Conservation (phyloP, 2,113 vertebrate species). For the Tympanuchus pallidicinctus region DNA sequence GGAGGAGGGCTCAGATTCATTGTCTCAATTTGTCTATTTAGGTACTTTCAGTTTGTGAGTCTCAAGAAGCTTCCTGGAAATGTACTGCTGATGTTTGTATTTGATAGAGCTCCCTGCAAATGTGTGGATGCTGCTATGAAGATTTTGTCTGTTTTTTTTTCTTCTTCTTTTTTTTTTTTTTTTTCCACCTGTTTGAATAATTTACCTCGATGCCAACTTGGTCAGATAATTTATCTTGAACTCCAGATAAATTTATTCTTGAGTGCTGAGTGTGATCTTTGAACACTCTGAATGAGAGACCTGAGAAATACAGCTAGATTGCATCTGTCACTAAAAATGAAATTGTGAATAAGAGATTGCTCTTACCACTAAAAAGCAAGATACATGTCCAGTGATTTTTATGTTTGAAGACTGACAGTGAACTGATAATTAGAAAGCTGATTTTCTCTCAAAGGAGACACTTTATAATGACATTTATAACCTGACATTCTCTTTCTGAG, state of each 20-base stretch:
- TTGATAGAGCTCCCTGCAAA: neutral
- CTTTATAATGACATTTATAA: neutral
- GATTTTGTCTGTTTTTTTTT: neutral
- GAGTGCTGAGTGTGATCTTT: conserved; percentile 12
- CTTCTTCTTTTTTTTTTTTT: neutral
- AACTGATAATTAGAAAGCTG: conserved; percentile 3
- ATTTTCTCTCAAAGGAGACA: neutral
- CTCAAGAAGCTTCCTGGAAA: neutral
- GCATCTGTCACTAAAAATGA: conserved; percentile 9
- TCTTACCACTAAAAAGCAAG: conserved; percentile 16
- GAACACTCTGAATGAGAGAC: conserved; percentile 3
- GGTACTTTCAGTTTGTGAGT: neutral
- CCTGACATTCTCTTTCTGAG: neutral
- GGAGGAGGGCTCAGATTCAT: neutral
- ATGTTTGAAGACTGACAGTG: neutral
- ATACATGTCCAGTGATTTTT: conserved; percentile 8
- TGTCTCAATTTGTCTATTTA: neutral
- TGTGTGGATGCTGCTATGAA: neutral
- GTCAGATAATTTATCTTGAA: neutral
- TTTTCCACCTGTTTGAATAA: neutral
- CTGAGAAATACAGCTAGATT: neutral
- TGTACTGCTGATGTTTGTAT: neutral
- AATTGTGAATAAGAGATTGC: conserved; percentile 18
- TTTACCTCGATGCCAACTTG: conserved; percentile 6
- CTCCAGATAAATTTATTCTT: neutral